Evolutionary conservation across 1,140 invertebrate genomes (phyloP).

Genomic region (Hyphantria cunea): DNA sequence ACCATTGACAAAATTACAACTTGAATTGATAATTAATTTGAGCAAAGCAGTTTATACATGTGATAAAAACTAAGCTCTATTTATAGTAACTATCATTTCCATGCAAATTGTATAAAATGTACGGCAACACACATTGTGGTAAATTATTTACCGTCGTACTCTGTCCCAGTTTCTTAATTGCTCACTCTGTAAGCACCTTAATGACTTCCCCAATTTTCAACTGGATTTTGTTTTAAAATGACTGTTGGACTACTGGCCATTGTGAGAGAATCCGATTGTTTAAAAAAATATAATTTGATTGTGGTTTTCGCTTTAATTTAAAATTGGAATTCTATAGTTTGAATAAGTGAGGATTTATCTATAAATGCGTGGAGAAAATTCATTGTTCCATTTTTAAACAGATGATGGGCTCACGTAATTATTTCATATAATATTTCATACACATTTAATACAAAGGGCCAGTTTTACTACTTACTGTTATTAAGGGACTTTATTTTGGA

Average conservation of each 20-base stretch:
- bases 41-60: not conserved
- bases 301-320: conserved; percentile 27
- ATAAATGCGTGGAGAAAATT: no score
- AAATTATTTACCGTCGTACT: conserved; percentile 37
- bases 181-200: conserved; percentile 56
- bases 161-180: conserved; percentile 64
- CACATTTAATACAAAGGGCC: no score
- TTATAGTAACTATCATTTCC: no score
- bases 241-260: conserved; percentile 31
- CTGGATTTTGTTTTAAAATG: conserved; percentile 58
- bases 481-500: no score
- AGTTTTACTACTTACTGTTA: no score
- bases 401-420: no score
- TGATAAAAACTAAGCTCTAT: no score
- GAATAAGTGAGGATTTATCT: not conserved
- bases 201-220: conserved; percentile 68
- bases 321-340: not conserved
- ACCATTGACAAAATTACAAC: no score
- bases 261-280: conserved; percentile 12
- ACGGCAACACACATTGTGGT: conserved; percentile 6
- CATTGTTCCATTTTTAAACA: no score
- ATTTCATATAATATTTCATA: no score
- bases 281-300: conserved; percentile 10
- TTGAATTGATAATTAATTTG: no score
- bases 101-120: not conserved